Percentiles rank a stretch among this genome's conserved stretches.
Conservation (phyloP, 2,888 invertebrate species). For the Drosophila merina region DNA sequence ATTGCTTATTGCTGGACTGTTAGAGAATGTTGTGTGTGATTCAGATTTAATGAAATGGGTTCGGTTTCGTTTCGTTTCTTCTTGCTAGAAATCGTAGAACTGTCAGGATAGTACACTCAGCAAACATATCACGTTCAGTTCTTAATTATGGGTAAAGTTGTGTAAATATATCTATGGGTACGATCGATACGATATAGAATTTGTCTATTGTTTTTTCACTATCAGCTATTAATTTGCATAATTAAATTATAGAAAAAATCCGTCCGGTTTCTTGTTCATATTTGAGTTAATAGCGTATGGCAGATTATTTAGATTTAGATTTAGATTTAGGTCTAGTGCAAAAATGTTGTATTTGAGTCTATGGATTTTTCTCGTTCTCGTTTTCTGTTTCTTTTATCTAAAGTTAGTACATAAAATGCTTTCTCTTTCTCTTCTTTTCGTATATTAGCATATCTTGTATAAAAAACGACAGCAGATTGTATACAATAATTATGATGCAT, state of each 20-base stretch:
- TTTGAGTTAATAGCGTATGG: constrained; percentile 61
- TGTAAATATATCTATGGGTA: constrained; percentile 25
- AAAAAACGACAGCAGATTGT: constrained; percentile 43
- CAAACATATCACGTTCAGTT: constrained; percentile 49
- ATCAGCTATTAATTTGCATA: constrained; percentile 19
- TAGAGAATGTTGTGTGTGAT: constrained; percentile 52
- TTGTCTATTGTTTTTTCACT: constrained; percentile 39
- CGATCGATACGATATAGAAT: constrained; percentile 15
- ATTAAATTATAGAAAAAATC: constrained; percentile 46
- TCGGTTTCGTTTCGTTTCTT: constrained; percentile 1
- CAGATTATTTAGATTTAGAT: constrained; percentile 11
- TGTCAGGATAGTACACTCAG: constrained; percentile 49
- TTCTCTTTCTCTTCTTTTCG: constrained; percentile 9
- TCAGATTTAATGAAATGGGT: constrained; percentile 3
- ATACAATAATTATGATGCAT: constrained; percentile 45
- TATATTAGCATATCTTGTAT: constrained; percentile 15
- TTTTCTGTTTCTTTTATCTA: constrained; percentile 25
- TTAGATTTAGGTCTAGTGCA: constrained; percentile 18
- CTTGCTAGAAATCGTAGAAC: constrained; percentile 31
- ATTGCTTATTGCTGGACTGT: constrained; percentile 9
- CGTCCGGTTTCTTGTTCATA: constrained; percentile 53
- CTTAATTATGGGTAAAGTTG: constrained; percentile 23
- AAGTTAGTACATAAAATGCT: constrained; percentile 51
- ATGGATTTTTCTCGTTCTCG: constrained; percentile 31
- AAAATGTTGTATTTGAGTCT: constrained; percentile 21